phyloP scores from a whole-genome alignment of 2,888 invertebrate species.

The Athalia circularis region DNA sequence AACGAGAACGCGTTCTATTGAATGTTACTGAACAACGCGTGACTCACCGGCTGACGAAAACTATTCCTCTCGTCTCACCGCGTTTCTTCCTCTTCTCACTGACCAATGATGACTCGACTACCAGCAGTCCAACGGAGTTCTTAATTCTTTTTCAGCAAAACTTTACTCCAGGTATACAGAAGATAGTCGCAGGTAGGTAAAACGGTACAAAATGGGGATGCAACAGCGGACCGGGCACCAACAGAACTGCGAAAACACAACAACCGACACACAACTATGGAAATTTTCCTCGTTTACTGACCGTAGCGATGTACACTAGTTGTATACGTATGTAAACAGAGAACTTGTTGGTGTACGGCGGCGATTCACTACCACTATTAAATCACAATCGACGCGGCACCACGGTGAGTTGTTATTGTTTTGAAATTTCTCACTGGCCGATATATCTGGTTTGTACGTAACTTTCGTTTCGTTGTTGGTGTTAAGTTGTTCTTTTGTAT shows the following conservation, averaged over 20 bases:
- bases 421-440: constrained; percentile 6
- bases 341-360: no score
- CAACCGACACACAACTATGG: no score
- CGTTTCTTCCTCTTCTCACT: constrained; percentile 27
- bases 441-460: not conserved
- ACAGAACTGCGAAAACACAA: no score
- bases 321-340: no score
- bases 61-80: constrained; percentile 46
- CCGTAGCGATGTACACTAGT: no score
- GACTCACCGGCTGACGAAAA: constrained; percentile 65
- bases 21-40: constrained; percentile 59
- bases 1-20: not conserved
- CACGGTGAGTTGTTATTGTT: not conserved
- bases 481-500: no score
- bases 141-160: not conserved
- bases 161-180: not conserved
- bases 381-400: not conserved
- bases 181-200: constrained; percentile 2
- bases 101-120: constrained; percentile 28
- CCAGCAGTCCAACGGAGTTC: not conserved
- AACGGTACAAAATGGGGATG: constrained; percentile 26
- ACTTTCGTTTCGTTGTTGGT: not conserved
- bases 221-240: not conserved
- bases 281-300: no score
- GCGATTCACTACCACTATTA: not conserved